phyloP scores from a whole-genome alignment of 2,113 vertebrate genomes.

The Oxyura jamaicensis region DNA sequence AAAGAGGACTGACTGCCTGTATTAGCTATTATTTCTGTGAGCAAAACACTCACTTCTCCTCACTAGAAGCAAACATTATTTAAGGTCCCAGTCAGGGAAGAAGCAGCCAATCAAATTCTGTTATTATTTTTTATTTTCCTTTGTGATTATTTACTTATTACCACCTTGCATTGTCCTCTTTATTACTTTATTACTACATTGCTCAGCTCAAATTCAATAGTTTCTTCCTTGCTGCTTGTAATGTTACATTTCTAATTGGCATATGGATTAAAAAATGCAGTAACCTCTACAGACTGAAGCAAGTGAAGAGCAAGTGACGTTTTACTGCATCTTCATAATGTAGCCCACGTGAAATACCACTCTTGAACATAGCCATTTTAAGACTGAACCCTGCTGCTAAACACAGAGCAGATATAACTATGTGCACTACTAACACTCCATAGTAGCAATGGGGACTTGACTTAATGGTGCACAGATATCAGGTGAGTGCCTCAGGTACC shows the following conservation, averaged over 20 bases:
- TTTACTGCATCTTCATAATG: neutral
- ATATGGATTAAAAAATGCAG: neutral
- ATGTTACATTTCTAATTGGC: neutral
- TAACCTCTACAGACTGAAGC: neutral
- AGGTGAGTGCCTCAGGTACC: conserved; percentile 2
- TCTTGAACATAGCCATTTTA: neutral
- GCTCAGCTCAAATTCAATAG: neutral
- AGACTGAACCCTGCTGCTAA: conserved; percentile 21
- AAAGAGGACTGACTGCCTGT: neutral
- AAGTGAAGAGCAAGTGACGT: neutral
- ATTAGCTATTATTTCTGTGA: neutral
- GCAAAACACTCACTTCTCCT: neutral
- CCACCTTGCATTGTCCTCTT: neutral
- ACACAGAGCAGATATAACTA: neutral
- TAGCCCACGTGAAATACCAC: conserved; percentile 35
- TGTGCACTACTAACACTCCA: neutral
- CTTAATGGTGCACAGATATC: conserved; percentile 30
- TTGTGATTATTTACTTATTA: neutral
- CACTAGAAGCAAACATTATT: neutral
- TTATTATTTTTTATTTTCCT: neutral
- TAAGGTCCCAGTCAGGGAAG: neutral
- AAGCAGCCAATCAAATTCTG: neutral
- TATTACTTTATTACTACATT: neutral
- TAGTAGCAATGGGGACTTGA: neutral
- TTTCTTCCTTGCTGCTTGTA: neutral